phyloP scores from a whole-genome alignment of 2,888 invertebrate genomes.

The Oscheius myriophilus region DNA sequence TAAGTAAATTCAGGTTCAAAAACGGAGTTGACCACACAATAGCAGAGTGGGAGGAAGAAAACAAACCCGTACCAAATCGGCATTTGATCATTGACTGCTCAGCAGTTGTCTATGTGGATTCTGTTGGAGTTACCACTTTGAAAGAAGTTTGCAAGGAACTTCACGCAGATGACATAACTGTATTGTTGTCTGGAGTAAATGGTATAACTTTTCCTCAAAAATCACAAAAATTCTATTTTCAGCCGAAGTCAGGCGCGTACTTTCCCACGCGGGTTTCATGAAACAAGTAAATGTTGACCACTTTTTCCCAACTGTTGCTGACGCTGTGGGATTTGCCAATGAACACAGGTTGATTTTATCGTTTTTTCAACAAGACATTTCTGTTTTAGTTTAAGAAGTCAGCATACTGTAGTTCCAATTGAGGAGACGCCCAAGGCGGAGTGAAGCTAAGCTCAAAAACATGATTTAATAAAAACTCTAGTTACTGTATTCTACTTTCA shows the following conservation, averaged over 20 bases:
- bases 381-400: background rate
- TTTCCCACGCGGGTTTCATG: background rate
- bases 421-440: no score
- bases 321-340: slow-evolving; percentile 21
- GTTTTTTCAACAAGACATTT: no score
- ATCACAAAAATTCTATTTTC: background rate
- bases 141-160: slow-evolving; percentile 30
- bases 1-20: slow-evolving; percentile 4
- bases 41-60: background rate
- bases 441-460: no score
- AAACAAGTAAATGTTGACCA: slow-evolving; percentile 8
- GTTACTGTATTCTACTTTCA: no score
- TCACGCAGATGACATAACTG: background rate
- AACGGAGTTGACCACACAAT: slow-evolving; percentile 7
- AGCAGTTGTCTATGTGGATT: slow-evolving; percentile 56
- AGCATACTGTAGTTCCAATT: background rate
- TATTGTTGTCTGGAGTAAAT: slow-evolving; percentile 2
- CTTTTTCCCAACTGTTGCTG: slow-evolving; percentile 18
- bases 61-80: background rate
- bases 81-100: slow-evolving; percentile 51
- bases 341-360: slow-evolving; percentile 1
- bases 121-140: slow-evolving; percentile 59
- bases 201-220: background rate
- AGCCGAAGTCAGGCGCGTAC: slow-evolving; percentile 7
- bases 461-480: no score